A percentile compares a stretch with the other conserved stretches of the same genome.
Evolutionary conservation across 2,797 vertebrate species (phyloP).

Genomic region (Glyptemys insculpta): DNA sequence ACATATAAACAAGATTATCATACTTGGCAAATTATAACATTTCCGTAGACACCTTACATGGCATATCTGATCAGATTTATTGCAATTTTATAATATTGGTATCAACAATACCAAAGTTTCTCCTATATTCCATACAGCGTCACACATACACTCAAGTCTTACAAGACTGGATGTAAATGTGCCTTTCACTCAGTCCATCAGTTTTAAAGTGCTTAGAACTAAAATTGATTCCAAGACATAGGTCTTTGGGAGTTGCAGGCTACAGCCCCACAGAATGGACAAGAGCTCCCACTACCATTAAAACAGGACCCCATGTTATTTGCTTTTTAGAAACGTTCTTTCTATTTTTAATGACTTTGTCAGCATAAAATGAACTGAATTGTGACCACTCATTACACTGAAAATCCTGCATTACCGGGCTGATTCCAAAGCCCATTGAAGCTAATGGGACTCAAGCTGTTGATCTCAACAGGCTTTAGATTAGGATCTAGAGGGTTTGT

Average conservation of each 20-base stretch:
- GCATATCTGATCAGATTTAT: too few relatives aligned
- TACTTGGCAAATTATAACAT: too few relatives aligned
- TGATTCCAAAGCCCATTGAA: not conserved
- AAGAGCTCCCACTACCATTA: not conserved
- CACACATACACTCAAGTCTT: fast-evolving
- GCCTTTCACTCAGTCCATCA: fast-evolving
- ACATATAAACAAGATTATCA: too few relatives aligned
- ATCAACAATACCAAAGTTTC: too few relatives aligned
- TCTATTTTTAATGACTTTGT: not conserved
- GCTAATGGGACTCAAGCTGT: not conserved
- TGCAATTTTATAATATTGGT: too few relatives aligned
- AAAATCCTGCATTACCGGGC: not conserved
- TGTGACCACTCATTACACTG: too few relatives aligned
- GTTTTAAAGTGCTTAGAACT: not conserved
- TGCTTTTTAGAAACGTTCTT: not conserved
- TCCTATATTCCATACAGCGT: too few relatives aligned
- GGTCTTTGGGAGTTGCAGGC: not conserved
- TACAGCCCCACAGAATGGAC: not conserved
- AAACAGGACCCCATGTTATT: constrained; percentile 19
- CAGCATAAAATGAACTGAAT: not conserved
- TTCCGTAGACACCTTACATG: too few relatives aligned
- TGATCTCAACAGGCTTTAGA: not conserved
- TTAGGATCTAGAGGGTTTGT: not conserved
- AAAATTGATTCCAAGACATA: not conserved
- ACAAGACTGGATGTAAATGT: fast-evolving